Evolutionary conservation across 2,888 invertebrate genomes (phyloP).

Genomic region (Chironomus tentans): DNA sequence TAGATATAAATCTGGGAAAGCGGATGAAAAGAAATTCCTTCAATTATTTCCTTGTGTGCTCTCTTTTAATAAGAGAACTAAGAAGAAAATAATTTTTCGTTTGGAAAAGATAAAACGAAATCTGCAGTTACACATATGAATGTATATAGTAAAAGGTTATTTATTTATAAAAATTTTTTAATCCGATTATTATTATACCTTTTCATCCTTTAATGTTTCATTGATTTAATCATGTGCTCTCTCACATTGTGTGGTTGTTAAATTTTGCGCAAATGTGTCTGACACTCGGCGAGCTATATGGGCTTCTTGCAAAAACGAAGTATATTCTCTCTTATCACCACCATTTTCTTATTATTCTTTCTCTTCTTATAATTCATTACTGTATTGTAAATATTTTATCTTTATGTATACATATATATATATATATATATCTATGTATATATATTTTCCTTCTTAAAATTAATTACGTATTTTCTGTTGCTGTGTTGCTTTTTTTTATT

Average conservation of each 20-base stretch:
- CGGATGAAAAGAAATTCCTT: background rate
- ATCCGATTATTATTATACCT: background rate
- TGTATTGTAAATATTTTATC: background rate
- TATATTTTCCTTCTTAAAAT: slow-evolving; percentile 22
- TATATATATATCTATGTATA: background rate
- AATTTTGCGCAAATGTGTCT: slow-evolving; percentile 25
- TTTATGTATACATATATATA: background rate
- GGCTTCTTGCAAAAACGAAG: slow-evolving; percentile 47
- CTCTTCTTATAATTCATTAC: slow-evolving; percentile 28
- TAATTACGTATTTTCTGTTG: slow-evolving; percentile 28
- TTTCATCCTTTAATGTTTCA: background rate
- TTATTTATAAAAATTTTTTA: background rate
- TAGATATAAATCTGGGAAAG: background rate
- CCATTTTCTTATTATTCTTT: slow-evolving; percentile 28
- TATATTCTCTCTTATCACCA: slow-evolving; percentile 31
- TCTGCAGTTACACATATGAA: background rate
- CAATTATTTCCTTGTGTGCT: background rate
- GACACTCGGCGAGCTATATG: slow-evolving; percentile 44
- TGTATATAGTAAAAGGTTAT: background rate
- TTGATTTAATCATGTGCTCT: background rate
- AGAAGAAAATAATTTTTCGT: background rate
- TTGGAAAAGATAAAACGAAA: background rate
- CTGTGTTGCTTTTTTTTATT: background rate
- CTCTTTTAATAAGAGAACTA: background rate
- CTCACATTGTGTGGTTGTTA: slow-evolving; percentile 5